phyloP scores from a whole-genome alignment of 2,797 vertebrate species.

The Oreonectes daqikongensis region DNA sequence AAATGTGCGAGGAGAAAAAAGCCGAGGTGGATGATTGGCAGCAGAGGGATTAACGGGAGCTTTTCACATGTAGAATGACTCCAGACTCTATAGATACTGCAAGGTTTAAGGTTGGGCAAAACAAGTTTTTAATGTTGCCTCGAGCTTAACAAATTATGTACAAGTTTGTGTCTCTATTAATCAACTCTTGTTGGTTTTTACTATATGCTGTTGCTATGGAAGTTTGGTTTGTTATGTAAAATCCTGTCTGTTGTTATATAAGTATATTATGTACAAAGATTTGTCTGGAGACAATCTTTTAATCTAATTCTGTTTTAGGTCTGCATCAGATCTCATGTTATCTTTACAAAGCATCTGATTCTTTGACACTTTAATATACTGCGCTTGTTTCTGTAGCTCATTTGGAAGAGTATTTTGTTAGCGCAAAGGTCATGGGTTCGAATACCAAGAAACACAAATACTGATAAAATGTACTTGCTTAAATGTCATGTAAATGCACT shows the following conservation, averaged over 20 bases:
- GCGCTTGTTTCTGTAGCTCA: not conserved
- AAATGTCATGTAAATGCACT: not conserved
- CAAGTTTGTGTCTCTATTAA: not conserved
- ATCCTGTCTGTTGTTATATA: conserved; percentile 9
- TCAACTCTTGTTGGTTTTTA: conserved; percentile 1
- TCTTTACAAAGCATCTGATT: not conserved
- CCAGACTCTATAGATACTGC: conserved; percentile 56
- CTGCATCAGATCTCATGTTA: conserved; percentile 6
- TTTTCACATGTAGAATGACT: conserved; percentile 58
- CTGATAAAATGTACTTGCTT: no score
- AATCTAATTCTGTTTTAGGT: conserved; percentile 9
- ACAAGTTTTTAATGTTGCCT: conserved; percentile 18
- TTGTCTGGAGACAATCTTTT: not conserved
- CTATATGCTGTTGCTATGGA: conserved; percentile 18
- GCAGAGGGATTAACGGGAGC: conserved; percentile 59
- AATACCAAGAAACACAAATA: no score
- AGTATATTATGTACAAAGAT: conserved; percentile 1
- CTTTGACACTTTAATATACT: not conserved
- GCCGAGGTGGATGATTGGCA: conserved; percentile 61
- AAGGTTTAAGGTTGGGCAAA: conserved; percentile 51
- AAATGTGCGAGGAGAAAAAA: conserved; percentile 51
- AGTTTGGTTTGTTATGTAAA: conserved; percentile 13
- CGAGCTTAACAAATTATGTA: conserved; percentile 1
- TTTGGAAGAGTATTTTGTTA: no score
- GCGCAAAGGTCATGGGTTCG: no score